phyloP scores from a whole-genome alignment of 2,113 vertebrate genomes.

The Hemibates koningsi region DNA sequence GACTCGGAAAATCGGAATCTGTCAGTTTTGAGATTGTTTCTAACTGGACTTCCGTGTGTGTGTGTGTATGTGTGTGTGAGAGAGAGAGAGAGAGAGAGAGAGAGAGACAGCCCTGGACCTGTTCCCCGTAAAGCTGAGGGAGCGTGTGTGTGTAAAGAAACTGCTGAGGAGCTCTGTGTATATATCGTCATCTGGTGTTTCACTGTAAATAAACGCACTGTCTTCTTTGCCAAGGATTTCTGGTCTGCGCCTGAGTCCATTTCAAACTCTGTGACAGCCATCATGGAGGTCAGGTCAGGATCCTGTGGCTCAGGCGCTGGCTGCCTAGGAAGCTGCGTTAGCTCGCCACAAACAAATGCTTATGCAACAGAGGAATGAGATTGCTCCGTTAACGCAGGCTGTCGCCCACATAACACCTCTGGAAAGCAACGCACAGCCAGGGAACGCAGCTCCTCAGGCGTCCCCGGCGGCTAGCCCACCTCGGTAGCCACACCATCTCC shows the following conservation, averaged over 20 bases:
- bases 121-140: too few species aligned
- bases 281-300: neutral
- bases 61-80: too few species aligned
- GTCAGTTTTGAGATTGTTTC: too few species aligned
- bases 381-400: fast-evolving
- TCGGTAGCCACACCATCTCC: neutral
- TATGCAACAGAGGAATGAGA: neutral
- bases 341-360: neutral
- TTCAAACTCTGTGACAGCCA: neutral
- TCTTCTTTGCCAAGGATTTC: neutral
- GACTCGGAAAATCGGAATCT: too few species aligned
- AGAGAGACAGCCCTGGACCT: too few species aligned
- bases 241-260: neutral
- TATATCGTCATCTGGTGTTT: neutral
- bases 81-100: too few species aligned
- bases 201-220: neutral
- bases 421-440: neutral
- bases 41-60: too few species aligned
- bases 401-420: neutral
- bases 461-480: neutral
- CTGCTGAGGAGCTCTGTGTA: neutral
- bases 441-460: neutral
- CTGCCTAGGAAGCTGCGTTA: neutral
- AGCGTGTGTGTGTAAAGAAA: neutral
- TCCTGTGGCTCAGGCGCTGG: neutral